phyloP scores from a whole-genome alignment of 2,888 invertebrate genomes.

The Parnassius smintheus region DNA sequence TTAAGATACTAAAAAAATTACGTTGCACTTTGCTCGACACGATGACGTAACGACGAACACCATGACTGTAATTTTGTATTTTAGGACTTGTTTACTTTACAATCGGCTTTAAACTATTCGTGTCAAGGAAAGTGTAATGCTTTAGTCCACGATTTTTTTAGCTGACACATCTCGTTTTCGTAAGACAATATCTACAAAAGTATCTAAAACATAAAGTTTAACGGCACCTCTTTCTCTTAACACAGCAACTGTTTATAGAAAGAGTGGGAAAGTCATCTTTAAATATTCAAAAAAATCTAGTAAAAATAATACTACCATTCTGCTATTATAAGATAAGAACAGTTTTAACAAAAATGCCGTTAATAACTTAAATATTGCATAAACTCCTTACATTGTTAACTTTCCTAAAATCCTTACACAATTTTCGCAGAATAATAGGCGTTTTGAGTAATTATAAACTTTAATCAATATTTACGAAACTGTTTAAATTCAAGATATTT shows the following conservation, averaged over 20 bases:
- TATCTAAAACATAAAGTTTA: neutral
- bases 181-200: constrained; percentile 23
- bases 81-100: constrained; percentile 33
- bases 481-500: constrained; percentile 25
- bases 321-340: no score
- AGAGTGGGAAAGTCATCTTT: no score
- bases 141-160: constrained; percentile 61
- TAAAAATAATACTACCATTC: no score
- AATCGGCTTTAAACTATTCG: constrained; percentile 57
- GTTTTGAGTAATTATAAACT: neutral
- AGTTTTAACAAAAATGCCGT: no score
- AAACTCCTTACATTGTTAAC: no score
- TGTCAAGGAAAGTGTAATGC: constrained; percentile 51
- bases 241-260: no score
- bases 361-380: no score
- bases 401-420: no score
- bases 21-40: constrained; percentile 51
- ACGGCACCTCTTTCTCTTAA: no score
- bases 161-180: constrained; percentile 68
- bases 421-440: neutral
- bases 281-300: no score
- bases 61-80: constrained; percentile 42
- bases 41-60: constrained; percentile 50
- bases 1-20: constrained; percentile 47
- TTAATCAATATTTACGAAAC: no score